Base-by-base conservation (phyloP, 2,113 vertebrate species). In the Saguinus imperator region DNA sequence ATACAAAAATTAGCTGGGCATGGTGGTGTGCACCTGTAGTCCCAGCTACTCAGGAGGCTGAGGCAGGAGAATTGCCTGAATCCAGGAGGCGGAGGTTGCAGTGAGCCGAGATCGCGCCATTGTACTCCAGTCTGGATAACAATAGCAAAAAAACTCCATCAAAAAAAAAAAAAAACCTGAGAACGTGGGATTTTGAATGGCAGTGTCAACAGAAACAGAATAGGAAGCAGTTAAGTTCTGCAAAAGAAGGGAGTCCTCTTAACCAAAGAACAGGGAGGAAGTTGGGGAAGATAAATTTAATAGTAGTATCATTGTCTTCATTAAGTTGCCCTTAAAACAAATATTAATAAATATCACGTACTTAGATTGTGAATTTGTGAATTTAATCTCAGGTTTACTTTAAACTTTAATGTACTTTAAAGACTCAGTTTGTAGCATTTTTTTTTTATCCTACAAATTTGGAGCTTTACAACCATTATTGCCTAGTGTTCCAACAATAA, bases 381-480 rank as follows among this genome's bases (percentile, higher is more conserved):
- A 8, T 77, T 92, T 83, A 82, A 18, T 88, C 12, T 25, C 57
- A 35, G 16, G 6, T 76, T 72, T 52, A 16, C 66, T 88, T 89
- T 72, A 37, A 66, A 70, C 48, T 48, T 57, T 64, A 72, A 35
- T 40, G 48, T 58, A 16, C 8, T 40, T 79, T 40, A 21, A 48
- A 73, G 45, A 70, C 32, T 77, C 52, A 80, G 32, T 85, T 57
- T 89, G 9, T 89, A 50, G 43, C 16, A 32, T 72, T 77, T 82
- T 64, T 27, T 87, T 87, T 57, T 50, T 80, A 86, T 90, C 92
- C 66, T 92, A 81, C 18, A 66, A 37, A 35, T 86, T 76, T 96
- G 68, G 58, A 94, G 27, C 6, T 86, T 40, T 48, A 52, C 9
- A 87, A 79, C 37, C 20, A 23, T 73, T 89, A 84, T 52, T 66